These are phyloP conservation scores for Sabatieria punctata DNA, from an alignment of 2,888 invertebrate genomes.

Conservation along the genomic window DNA sequence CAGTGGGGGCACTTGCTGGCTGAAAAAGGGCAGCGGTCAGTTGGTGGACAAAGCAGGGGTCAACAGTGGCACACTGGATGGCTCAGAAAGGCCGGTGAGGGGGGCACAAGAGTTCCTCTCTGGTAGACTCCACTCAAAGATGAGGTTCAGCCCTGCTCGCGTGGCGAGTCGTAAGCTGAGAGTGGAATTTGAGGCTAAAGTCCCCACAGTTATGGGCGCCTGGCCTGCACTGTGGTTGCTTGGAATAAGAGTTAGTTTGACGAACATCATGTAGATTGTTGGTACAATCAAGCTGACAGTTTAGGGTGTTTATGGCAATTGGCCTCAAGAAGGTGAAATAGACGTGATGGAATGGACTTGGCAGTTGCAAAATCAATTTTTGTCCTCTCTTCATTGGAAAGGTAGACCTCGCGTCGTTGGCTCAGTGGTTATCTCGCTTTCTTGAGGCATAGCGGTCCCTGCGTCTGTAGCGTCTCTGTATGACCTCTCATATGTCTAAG, in stretches of 20 bases:
- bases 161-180: not conserved
- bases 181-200: conserved; percentile 3
- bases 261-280: not conserved
- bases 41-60: not conserved
- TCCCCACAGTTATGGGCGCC: conserved; percentile 1
- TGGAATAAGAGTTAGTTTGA: not conserved
- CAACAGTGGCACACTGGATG: not conserved
- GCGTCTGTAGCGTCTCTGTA: too few relatives aligned
- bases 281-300: not conserved
- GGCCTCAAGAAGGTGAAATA: conserved; percentile 4
- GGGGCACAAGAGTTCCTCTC: too few relatives aligned
- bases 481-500: too few relatives aligned
- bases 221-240: conserved; percentile 8
- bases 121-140: conserved; percentile 1
- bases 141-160: not conserved
- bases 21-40: not conserved
- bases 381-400: conserved; percentile 2
- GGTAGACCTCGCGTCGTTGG: too few relatives aligned
- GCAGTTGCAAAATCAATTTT: not conserved
- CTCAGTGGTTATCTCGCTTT: too few relatives aligned
- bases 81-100: too few relatives aligned
- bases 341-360: conserved; percentile 8
- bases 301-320: not conserved
- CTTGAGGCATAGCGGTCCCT: too few relatives aligned
- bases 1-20: not conserved